Conservation (phyloP, 1,140 invertebrate species). For the Penaeus japonicus region DNA sequence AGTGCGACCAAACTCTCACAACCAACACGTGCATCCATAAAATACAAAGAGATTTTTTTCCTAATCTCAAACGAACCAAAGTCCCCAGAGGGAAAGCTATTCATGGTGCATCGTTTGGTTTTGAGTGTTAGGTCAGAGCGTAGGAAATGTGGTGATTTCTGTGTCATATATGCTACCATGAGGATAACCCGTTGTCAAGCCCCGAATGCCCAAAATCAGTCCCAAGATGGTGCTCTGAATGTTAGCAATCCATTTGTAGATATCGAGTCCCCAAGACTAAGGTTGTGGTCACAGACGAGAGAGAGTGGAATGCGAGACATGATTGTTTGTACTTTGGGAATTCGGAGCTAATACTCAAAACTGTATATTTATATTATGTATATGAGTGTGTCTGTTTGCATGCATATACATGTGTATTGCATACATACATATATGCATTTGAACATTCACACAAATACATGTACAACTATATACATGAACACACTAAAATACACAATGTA, state of each 20-base stretch:
- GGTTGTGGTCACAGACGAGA: not conserved
- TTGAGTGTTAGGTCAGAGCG: slow-evolving; percentile 34
- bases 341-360: slow-evolving; percentile 18
- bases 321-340: slow-evolving; percentile 21
- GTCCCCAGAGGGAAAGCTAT: too few relatives aligned
- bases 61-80: too few relatives aligned
- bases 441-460: not conserved
- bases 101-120: not conserved
- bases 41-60: too few relatives aligned
- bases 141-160: slow-evolving; percentile 27
- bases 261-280: not conserved
- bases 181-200: slow-evolving; percentile 27
- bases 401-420: not conserved
- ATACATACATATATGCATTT: not conserved
- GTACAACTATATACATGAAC: too few relatives aligned
- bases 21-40: too few relatives aligned
- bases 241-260: too few relatives aligned
- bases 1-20: too few relatives aligned
- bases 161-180: slow-evolving; percentile 36
- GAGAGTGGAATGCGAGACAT: too few relatives aligned
- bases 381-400: too few relatives aligned
- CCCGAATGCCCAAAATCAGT: slow-evolving; percentile 17
- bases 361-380: not conserved
- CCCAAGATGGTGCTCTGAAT: not conserved
- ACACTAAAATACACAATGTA: too few relatives aligned